Evolutionary conservation across 2,888 invertebrate genomes (phyloP).

Genomic region (Geotrupes spiniger): DNA sequence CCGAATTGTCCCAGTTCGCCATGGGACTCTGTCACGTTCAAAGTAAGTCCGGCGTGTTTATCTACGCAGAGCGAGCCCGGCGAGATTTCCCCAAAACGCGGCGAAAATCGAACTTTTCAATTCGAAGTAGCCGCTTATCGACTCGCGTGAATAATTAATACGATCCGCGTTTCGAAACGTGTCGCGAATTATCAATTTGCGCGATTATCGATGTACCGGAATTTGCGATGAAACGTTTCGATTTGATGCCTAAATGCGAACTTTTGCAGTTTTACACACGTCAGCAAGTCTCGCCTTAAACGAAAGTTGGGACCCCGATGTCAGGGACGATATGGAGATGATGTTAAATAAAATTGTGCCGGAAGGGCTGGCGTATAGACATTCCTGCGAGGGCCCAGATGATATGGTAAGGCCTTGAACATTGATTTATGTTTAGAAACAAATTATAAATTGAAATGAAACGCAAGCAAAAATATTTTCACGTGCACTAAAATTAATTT

Average conservation of each 20-base stretch:
- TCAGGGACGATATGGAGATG: constrained; percentile 98
- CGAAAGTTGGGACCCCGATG: constrained; percentile 98
- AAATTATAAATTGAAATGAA: not conserved
- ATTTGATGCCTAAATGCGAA: not conserved
- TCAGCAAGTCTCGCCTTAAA: constrained; percentile 96
- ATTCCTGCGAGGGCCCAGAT: constrained; percentile 97
- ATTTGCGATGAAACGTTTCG: not conserved
- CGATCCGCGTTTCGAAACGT: too few species aligned
- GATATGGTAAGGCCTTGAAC: constrained; percentile 78
- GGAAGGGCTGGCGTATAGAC: constrained; percentile 93
- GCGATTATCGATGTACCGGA: too few species aligned
- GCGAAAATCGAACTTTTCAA: too few species aligned
- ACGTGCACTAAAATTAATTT: too few species aligned
- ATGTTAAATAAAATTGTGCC: constrained; percentile 99
- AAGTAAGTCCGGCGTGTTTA: constrained; percentile 67
- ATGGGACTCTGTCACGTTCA: constrained; percentile 96
- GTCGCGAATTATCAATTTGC: too few species aligned
- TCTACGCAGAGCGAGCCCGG: not conserved
- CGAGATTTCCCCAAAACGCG: too few species aligned
- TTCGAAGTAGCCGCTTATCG: too few species aligned
- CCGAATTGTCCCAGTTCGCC: constrained; percentile 90
- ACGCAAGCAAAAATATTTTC: too few species aligned
- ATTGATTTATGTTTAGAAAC: not conserved
- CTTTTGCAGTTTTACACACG: constrained; percentile 85
- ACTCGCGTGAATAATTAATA: not conserved